Percentiles rank a stretch among this genome's conserved stretches.
phyloP scores from a whole-genome alignment of 2,888 invertebrate genomes.

The Heliconius sara region DNA sequence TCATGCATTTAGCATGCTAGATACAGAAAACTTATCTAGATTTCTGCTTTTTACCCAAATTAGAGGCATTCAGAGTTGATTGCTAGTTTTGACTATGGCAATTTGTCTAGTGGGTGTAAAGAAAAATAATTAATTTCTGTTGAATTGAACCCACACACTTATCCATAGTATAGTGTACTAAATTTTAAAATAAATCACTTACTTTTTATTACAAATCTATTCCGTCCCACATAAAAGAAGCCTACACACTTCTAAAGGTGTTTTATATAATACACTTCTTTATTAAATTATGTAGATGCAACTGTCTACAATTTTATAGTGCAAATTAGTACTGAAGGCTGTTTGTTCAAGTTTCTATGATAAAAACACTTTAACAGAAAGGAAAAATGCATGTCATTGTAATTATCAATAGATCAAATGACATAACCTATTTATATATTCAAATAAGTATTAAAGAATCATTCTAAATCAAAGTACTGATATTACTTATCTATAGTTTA shows the following conservation, averaged over 20 bases:
- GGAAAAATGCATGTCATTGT: not conserved
- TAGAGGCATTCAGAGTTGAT: too few relatives aligned
- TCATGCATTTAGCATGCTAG: too few relatives aligned
- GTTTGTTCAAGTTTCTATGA: not conserved
- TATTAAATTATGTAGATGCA: conserved; percentile 44
- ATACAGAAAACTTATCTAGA: too few relatives aligned
- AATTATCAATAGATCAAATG: not conserved
- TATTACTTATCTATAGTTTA: conserved; percentile 11
- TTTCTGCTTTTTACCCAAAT: too few relatives aligned
- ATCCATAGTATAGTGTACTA: too few relatives aligned
- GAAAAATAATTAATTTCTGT: too few relatives aligned
- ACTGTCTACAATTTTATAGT: conserved; percentile 25
- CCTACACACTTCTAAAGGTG: conserved; percentile 29
- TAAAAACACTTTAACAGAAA: not conserved
- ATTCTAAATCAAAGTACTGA: not conserved
- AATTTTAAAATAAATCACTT: not conserved
- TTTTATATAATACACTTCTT: conserved; percentile 42
- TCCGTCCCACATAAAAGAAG: conserved; percentile 26
- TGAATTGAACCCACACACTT: too few relatives aligned
- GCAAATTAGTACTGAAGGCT: conserved; percentile 28
- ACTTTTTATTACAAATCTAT: conserved; percentile 17
- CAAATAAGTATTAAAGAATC: not conserved
- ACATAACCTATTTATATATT: not conserved
- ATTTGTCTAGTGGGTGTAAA: too few relatives aligned
- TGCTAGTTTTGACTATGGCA: too few relatives aligned